phyloP scores from a whole-genome alignment of 2,797 vertebrate genomes.

The Micropoecilia bifurca region DNA sequence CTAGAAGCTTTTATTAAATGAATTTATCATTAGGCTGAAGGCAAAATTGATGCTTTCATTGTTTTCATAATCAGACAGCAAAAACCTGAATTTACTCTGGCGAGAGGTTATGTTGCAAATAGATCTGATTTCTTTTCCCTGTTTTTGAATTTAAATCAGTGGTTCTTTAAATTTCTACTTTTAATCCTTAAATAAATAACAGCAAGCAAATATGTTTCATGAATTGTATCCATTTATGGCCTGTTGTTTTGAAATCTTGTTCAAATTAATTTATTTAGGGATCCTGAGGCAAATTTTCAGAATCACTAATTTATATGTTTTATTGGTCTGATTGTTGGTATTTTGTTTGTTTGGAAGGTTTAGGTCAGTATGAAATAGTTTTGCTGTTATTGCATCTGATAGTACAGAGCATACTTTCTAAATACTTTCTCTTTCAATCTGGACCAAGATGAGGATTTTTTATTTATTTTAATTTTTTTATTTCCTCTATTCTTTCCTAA shows the following conservation, averaged over 20 bases:
- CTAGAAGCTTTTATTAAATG: conserved; percentile 1
- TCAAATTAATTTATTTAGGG: not conserved
- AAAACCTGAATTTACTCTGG: conserved; percentile 48
- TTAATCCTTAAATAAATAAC: not conserved
- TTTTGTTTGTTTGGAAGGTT: conserved; percentile 2
- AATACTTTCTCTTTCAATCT: not conserved
- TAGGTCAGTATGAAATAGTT: not conserved
- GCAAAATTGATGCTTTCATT: not conserved
- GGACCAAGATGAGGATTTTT: not conserved
- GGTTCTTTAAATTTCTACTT: not conserved
- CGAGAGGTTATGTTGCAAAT: conserved; percentile 17
- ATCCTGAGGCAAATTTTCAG: not conserved
- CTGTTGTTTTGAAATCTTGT: not conserved
- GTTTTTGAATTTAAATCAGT: not conserved
- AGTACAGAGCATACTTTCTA: not conserved
- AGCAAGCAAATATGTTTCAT: not conserved
- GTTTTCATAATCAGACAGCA: conserved; percentile 1
- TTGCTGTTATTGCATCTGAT: not conserved
- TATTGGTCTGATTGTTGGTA: not conserved
- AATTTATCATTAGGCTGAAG: not conserved
- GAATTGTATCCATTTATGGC: not conserved
- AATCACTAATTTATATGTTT: not conserved
- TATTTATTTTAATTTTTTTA: not conserved
- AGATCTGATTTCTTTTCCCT: not conserved
- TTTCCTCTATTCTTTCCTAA: not conserved